Evolutionary conservation across 2,888 invertebrate genomes (phyloP).

Genomic region (Netelia melanura): DNA sequence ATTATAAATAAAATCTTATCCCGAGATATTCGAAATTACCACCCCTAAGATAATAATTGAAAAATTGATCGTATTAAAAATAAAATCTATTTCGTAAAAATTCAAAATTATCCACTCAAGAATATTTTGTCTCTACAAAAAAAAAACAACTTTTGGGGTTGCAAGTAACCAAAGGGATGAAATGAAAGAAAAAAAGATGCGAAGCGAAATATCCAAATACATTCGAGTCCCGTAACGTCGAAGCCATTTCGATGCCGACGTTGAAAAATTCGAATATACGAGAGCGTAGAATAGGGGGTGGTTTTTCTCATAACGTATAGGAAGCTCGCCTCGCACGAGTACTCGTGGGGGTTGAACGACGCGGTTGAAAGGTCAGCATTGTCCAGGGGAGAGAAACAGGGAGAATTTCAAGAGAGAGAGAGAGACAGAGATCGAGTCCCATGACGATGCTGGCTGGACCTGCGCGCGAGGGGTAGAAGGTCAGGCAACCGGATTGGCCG

Average conservation of each 20-base stretch:
- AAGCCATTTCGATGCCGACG: conserved; percentile 8
- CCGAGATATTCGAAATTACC: too few relatives aligned
- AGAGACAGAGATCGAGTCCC: conserved; percentile 53
- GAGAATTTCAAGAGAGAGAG: conserved; percentile 41
- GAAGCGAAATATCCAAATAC: not conserved
- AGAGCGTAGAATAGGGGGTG: conserved; percentile 31
- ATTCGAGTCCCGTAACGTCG: not conserved
- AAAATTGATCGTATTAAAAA: too few relatives aligned
- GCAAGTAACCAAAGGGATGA: not conserved
- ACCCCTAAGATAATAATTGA: too few relatives aligned
- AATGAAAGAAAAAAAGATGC: conserved; percentile 8
- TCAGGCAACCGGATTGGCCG: conserved; percentile 82
- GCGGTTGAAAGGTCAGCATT: conserved; percentile 66
- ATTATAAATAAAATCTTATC: too few relatives aligned
- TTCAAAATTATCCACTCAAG: too few relatives aligned
- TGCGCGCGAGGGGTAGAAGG: conserved; percentile 79
- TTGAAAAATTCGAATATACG: conserved; percentile 4
- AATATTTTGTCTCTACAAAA: too few relatives aligned
- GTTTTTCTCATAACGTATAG: conserved; percentile 49
- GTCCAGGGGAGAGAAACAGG: conserved; percentile 55
- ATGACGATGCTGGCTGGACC: conserved; percentile 74
- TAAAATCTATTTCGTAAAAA: too few relatives aligned
- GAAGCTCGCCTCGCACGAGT: not conserved
- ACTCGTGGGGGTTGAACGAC: conserved; percentile 50
- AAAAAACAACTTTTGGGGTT: too few relatives aligned